phyloP scores from a whole-genome alignment of 2,797 vertebrate genomes.

The Alauda arvensis region DNA sequence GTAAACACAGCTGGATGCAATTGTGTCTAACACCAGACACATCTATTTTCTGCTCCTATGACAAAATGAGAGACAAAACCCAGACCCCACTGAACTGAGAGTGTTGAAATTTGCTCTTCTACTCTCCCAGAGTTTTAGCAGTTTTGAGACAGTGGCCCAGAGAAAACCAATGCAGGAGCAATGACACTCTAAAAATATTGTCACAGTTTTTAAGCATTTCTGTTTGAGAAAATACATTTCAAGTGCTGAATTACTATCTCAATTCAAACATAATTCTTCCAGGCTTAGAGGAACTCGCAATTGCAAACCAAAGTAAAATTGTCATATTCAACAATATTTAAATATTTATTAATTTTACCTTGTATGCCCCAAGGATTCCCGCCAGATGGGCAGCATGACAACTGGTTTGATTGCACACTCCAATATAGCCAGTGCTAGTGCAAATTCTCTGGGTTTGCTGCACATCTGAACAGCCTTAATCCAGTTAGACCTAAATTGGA shows the following conservation, averaged over 20 bases:
- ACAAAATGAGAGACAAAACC: not conserved
- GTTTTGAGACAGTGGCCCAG: not conserved
- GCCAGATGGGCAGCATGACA: slow-evolving; percentile 95
- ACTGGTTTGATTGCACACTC: slow-evolving; percentile 98
- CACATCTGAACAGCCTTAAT: slow-evolving; percentile 99
- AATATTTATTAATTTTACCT: slow-evolving; percentile 73
- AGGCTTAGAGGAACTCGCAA: not conserved
- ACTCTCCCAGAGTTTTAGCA: not conserved
- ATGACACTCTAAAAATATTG: not conserved
- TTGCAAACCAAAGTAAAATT: not conserved
- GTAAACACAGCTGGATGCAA: not conserved
- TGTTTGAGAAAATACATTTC: not conserved
- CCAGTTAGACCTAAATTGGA: slow-evolving; percentile 88
- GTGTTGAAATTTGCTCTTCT: not conserved
- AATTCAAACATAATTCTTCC: not conserved
- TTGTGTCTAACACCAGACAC: not conserved
- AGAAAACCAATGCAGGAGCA: not conserved
- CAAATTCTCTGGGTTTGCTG: slow-evolving; percentile 97
- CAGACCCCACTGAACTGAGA: not conserved
- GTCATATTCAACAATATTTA: not conserved
- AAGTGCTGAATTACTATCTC: not conserved
- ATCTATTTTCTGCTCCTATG: not conserved
- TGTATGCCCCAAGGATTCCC: slow-evolving; percentile 93
- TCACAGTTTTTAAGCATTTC: not conserved
- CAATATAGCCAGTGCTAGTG: slow-evolving; percentile 92